Percentiles rank a stretch among this genome's conserved stretches.
phyloP scores from a whole-genome alignment of 2,113 vertebrate genomes.

The Campylorhamphus procurvoides region DNA sequence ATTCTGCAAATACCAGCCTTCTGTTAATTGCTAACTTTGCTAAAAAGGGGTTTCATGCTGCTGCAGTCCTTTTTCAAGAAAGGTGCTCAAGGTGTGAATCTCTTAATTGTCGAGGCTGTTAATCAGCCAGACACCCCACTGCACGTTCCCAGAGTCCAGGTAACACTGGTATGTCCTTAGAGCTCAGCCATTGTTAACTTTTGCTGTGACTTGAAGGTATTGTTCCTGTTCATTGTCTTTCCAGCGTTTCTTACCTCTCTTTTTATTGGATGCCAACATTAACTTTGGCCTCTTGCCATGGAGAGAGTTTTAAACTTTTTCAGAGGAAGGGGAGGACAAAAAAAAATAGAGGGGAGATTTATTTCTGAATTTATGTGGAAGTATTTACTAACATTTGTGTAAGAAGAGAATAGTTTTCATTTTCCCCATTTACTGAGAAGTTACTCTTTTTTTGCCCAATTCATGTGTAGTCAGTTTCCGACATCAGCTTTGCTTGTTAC shows the following conservation, averaged over 20 bases:
- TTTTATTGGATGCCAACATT: background rate
- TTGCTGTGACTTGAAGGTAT: background rate
- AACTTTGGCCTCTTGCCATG: background rate
- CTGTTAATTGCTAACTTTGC: background rate
- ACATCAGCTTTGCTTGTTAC: background rate
- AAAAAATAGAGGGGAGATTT: background rate
- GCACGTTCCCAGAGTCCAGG: background rate
- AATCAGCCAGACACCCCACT: background rate
- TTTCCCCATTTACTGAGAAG: background rate
- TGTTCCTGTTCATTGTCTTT: background rate
- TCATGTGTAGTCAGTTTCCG: background rate
- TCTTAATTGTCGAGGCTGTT: background rate
- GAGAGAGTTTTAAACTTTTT: background rate
- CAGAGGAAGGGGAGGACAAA: background rate
- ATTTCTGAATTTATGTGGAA: background rate
- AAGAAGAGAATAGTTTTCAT: background rate
- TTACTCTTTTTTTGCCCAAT: background rate
- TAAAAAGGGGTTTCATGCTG: background rate
- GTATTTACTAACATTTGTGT: background rate
- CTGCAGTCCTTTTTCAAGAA: background rate
- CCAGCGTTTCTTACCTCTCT: background rate
- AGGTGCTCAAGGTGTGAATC: background rate
- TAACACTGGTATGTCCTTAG: background rate
- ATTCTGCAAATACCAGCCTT: background rate
- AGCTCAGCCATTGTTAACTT: background rate